Evolutionary conservation across 2,888 invertebrate genomes (phyloP).

Genomic region (Oxytorus armatus): DNA sequence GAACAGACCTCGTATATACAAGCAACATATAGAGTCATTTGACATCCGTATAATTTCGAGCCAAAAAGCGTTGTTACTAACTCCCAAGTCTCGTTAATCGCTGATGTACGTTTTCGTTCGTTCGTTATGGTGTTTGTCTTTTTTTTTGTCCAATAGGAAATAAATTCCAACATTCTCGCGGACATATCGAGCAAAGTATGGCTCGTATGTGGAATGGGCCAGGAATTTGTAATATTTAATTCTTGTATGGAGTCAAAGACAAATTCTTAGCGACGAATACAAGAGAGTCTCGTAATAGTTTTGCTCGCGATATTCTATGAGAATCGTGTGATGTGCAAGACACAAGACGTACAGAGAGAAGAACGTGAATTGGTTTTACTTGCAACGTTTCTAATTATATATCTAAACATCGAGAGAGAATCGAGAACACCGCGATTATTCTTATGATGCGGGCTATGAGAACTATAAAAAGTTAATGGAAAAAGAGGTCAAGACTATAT

Average conservation of each 20-base stretch:
- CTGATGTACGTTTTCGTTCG: constrained; percentile 46
- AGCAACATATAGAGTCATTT: constrained; percentile 29
- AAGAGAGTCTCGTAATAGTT: constrained; percentile 23
- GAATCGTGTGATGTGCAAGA: constrained; percentile 29
- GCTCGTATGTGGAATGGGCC: constrained; percentile 16
- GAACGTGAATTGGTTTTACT: constrained; percentile 4
- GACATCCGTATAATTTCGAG: constrained; percentile 32
- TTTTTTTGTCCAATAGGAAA: constrained; percentile 21
- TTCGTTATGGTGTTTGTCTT: constrained; percentile 4
- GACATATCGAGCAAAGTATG: constrained; percentile 15
- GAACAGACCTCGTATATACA: constrained; percentile 4
- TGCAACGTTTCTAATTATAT: constrained; percentile 46
- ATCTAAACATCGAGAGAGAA: constrained; percentile 26
- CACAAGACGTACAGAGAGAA: neutral
- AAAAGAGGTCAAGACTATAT: constrained; percentile 66
- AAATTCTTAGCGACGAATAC: constrained; percentile 48
- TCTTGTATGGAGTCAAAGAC: constrained; percentile 54
- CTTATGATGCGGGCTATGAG: constrained; percentile 24
- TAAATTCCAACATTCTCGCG: constrained; percentile 50
- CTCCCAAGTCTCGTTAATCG: constrained; percentile 44
- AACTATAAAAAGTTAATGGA: constrained; percentile 61
- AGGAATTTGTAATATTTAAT: constrained; percentile 54
- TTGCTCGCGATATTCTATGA: constrained; percentile 32
- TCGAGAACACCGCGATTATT: constrained; percentile 54
- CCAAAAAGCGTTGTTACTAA: constrained; percentile 37